phyloP scores from a whole-genome alignment of 2,888 invertebrate species.

The Tachina grossa region DNA sequence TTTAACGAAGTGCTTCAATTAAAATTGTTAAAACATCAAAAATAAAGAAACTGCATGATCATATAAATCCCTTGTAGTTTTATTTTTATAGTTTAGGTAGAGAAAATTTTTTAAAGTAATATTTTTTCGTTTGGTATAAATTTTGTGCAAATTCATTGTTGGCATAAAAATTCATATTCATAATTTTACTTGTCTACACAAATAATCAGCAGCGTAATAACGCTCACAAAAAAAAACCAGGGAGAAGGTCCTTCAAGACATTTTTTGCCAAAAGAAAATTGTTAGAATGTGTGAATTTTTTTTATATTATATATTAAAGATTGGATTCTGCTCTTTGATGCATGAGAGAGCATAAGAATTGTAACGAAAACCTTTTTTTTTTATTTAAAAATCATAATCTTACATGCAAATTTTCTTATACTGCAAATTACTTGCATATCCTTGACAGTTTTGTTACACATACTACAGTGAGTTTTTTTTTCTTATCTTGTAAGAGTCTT shows the following conservation, averaged over 20 bases:
- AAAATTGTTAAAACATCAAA: conserved; percentile 9
- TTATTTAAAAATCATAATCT: conserved; percentile 37
- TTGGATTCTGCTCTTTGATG: background rate
- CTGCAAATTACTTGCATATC: conserved; percentile 35
- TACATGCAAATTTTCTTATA: conserved; percentile 20
- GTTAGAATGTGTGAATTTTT: conserved; percentile 11
- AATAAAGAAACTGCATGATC: conserved; percentile 46
- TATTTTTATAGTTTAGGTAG: conserved; percentile 40
- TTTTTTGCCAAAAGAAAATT: conserved; percentile 14
- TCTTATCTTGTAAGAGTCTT: conserved; percentile 4
- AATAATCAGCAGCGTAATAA: background rate
- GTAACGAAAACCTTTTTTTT: background rate
- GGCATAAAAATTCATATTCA: conserved; percentile 48
- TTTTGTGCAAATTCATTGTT: conserved; percentile 49
- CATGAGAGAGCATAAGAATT: background rate
- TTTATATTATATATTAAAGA: background rate
- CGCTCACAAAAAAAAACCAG: background rate
- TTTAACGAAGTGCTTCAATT: conserved; percentile 31
- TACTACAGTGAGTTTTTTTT: background rate
- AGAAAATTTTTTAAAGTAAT: conserved; percentile 10
- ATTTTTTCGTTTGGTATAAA: background rate
- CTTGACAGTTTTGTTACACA: conserved; percentile 16
- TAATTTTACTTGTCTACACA: conserved; percentile 10
- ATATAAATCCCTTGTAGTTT: conserved; percentile 1
- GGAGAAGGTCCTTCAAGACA: background rate